A percentile compares a stretch with the other conserved stretches of the same genome.
These are phyloP conservation scores for Otocyon megalotis DNA, from an alignment of 2,113 vertebrate genomes.

Conservation along the genomic window DNA sequence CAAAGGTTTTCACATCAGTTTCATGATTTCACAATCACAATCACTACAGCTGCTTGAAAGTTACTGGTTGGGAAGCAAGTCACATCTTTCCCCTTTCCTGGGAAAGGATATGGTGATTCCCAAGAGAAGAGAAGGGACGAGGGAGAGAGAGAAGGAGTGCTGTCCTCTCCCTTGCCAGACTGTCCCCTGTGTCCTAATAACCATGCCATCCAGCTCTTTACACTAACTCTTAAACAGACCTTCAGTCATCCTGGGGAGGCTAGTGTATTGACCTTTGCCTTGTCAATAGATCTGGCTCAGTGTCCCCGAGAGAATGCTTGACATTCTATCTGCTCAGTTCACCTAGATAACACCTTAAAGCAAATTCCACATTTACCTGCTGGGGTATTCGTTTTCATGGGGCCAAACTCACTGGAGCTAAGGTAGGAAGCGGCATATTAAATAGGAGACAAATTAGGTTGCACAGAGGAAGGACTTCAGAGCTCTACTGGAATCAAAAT, in stretches of 20 bases:
- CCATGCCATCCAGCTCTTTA: neutral
- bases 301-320: neutral
- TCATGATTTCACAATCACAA: neutral
- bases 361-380: neutral
- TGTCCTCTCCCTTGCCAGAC: neutral
- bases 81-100: neutral
- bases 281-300: neutral
- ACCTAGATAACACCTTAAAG: neutral
- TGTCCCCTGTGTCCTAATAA: accelerated
- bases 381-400: neutral
- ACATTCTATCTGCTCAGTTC: neutral
- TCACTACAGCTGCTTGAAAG: neutral
- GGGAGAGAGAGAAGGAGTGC: neutral
- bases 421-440: neutral
- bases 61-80: neutral
- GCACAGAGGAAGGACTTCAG: neutral
- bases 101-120: neutral
- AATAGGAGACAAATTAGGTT: neutral
- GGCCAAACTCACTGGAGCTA: neutral
- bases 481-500: neutral
- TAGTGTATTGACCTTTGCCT: neutral
- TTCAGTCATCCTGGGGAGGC: neutral
- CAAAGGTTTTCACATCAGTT: neutral
- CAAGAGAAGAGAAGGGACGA: neutral
- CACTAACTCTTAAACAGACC: neutral